Base-by-base conservation (phyloP, 2,888 invertebrate genomes). In the Orthonevra nobilis region DNA sequence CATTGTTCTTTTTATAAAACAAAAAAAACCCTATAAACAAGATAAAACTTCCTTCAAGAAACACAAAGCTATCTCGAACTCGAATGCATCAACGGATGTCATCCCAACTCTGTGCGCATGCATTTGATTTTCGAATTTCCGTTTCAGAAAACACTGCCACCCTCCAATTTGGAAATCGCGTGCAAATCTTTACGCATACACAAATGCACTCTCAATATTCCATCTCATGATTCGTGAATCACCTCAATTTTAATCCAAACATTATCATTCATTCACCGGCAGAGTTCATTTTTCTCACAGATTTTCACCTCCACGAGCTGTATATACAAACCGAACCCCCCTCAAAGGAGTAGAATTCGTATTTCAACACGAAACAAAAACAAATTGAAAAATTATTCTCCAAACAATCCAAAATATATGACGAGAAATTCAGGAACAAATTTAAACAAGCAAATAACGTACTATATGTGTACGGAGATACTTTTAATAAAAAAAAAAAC, bases 71-170 rank as follows among this genome's bases (percentile, higher is more conserved):
- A 61, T 1, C n/a, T n/a, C 19, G 23, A 15, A 19, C 12, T 32
- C 6, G 6, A 15, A 7, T 19, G 19, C 17, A 58, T 9, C 40
- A 69, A 38, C 77, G 77, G 77, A 77, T 34, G 77, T 70, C 28
- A 32, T 58, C 34, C 2, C n/a, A 50, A 19, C 32, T 70, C 38
- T n/a, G 61, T 79, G 79, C 38, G 73, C 66, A 20, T 56, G 79
- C 73, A 79, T 79, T 73, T 73, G 79, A 79, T 79, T 73, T 79
- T 73, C 42, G 36, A 54, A 73, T 79, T 79, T 73, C 72, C 64
- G 72, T 52, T 64, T 56, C 36, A 64, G 12, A 28, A 36, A 38
- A 44, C 9, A 20, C 7, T 20, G 10, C 26, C 3, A 12, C 4
- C 7, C 9, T 15, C n/a, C 28, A 2, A n/a, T n/a, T 20, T 12